Base-by-base conservation (phyloP, 30 jellyfish, hydroid and myxozoan genomes). In the Catostylus mosaicus region DNA sequence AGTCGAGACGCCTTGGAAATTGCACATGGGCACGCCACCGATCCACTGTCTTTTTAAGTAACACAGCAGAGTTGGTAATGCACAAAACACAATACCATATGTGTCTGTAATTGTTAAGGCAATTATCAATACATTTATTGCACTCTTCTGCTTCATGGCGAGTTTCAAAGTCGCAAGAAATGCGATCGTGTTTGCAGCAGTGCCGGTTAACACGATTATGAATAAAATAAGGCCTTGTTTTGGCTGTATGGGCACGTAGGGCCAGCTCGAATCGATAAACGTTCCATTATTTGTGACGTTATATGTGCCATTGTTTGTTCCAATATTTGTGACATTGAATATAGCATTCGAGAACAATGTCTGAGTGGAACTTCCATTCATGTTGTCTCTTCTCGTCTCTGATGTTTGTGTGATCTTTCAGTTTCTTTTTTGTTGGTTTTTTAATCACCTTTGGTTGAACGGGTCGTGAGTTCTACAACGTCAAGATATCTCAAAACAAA, bases 21-120 rank as follows among this genome's bases (percentile, higher is more conserved):
- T 84, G 31, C 95, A 84, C 95, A 84, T 84, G 3, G 78, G 84
- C 77, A 61, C 31, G 6, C 95, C 95, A 18, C 95, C 95, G 12
- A 84, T 71, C 95, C 95, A 84, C 1, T 43, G 63, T 30, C 75
- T 73, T 32, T 40, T 46, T 30, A 73, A 73, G 40, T 84, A 84
- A 54, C 95, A 84, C 62, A 84, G 50, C 62, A 84, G 31, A 0
- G 95, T 84, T 43, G 95, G 95, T 34, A 84, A 38, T 0, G 88
- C 64, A 47, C 88, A 84, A 30, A 84, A 73, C n/a, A 67, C 67
- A 10, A 84, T 64, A 26, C 95, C 95, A 52, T 84, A 84, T 5
- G 77, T 30, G 38, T 84, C 95, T 30, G 95, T 84, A 6, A 64
- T 16, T 8, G 88, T 70, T 23, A 84, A 51, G 45, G 95, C 95